Conservation (phyloP, 2,113 vertebrate species). For the Caracal caracal region DNA sequence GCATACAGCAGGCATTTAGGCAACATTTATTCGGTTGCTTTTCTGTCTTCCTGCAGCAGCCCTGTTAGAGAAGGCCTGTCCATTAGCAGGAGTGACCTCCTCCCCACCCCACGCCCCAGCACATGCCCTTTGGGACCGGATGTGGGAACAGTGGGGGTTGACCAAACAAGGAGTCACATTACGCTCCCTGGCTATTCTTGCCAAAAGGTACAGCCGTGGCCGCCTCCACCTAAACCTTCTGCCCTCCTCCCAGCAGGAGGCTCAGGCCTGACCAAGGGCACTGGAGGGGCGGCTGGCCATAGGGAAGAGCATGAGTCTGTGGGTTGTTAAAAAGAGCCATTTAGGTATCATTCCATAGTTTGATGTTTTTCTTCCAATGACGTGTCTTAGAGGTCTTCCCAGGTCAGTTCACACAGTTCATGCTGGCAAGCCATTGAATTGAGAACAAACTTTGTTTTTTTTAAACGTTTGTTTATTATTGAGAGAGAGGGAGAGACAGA, state of each 20-base stretch:
- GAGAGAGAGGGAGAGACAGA: too few relatives aligned
- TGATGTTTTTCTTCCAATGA: not conserved
- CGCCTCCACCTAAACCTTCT: not conserved
- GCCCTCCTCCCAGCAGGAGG: not conserved
- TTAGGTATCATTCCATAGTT: not conserved
- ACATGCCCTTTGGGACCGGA: not conserved
- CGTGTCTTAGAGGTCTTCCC: not conserved
- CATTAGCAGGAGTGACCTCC: not conserved
- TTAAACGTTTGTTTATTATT: too few relatives aligned
- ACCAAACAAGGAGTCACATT: not conserved
- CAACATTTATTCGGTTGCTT: not conserved
- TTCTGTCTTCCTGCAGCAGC: not conserved
- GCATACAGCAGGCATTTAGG: not conserved
- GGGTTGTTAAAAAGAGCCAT: not conserved
- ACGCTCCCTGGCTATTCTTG: not conserved
- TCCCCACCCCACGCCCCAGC: rapidly evolving
- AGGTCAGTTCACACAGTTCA: not conserved
- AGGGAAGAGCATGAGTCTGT: not conserved
- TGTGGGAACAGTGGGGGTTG: not conserved
- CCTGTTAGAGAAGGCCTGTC: not conserved
- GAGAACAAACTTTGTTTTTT: not conserved
- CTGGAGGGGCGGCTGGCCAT: not conserved
- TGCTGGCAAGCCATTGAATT: not conserved
- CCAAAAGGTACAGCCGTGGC: not conserved
- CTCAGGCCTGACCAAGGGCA: not conserved